Evolutionary conservation across 2,888 invertebrate species (phyloP).

Genomic region (Halocaridina rubra): DNA sequence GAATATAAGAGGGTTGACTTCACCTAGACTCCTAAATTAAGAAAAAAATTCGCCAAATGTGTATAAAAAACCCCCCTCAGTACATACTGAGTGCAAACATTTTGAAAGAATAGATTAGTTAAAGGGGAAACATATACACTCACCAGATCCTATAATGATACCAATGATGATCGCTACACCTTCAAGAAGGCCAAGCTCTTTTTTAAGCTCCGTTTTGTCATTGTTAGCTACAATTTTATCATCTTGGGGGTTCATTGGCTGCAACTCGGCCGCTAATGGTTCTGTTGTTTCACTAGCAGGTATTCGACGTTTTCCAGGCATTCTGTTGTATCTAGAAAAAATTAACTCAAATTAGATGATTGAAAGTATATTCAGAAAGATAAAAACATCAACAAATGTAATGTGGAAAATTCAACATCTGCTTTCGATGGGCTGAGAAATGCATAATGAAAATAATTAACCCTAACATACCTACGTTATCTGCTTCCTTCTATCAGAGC

Average conservation of each 20-base stretch:
- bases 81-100: neutral
- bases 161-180: slow-evolving; percentile 95
- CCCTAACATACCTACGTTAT: neutral
- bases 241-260: slow-evolving; percentile 24
- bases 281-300: slow-evolving; percentile 60
- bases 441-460: neutral
- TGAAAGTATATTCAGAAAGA: too few species aligned
- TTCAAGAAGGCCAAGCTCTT: slow-evolving; percentile 88
- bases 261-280: slow-evolving; percentile 48
- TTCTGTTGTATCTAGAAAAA: too few species aligned
- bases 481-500: too few species aligned
- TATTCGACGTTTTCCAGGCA: slow-evolving; percentile 49
- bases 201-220: slow-evolving; percentile 76
- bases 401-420: too few species aligned
- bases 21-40: too few species aligned
- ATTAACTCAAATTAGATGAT: too few species aligned
- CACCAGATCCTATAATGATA: slow-evolving; percentile 92
- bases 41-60: too few species aligned
- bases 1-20: too few species aligned
- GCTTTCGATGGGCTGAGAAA: neutral
- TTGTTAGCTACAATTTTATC: neutral
- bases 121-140: slow-evolving; percentile 48
- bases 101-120: neutral
- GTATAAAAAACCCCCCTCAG: too few species aligned
- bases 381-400: too few species aligned